A percentile compares a stretch with the other conserved stretches of the same genome.
These are phyloP conservation scores for Sebastolobus altivelis DNA, from an alignment of 2,797 vertebrate species.

Conservation along the genomic window DNA sequence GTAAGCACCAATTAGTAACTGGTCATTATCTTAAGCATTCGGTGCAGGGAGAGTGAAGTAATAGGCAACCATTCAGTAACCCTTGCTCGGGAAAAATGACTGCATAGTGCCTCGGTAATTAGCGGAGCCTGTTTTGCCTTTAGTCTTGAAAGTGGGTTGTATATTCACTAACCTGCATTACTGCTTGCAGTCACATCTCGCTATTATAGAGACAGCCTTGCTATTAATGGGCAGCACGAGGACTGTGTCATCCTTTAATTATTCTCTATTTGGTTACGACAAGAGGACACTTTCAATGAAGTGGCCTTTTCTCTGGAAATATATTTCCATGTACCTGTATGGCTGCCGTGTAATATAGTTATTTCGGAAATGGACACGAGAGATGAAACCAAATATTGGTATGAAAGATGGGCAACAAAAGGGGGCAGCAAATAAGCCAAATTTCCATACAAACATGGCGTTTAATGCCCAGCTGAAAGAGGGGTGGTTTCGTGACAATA, in stretches of 20 bases:
- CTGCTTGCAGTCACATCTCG: constrained; percentile 65
- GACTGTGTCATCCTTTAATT: constrained; percentile 59
- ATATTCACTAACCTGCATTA: constrained; percentile 74
- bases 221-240: constrained; percentile 61
- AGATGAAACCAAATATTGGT: constrained; percentile 26
- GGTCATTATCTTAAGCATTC: constrained; percentile 91
- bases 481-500: constrained; percentile 55
- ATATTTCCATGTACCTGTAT: constrained; percentile 14
- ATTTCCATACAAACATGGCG: constrained; percentile 57
- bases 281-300: constrained; percentile 46
- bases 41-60: constrained; percentile 87
- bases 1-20: constrained; percentile 91
- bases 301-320: constrained; percentile 25
- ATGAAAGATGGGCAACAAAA: constrained; percentile 16
- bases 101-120: constrained; percentile 84
- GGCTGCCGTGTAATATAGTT: not conserved
- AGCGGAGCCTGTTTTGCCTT: constrained; percentile 81
- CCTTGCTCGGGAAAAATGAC: constrained; percentile 79
- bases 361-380: constrained; percentile 32
- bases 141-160: constrained; percentile 81
- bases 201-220: constrained; percentile 65
- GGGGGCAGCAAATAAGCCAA: constrained; percentile 16
- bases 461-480: constrained; percentile 43
- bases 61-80: constrained; percentile 85
- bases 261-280: constrained; percentile 56